Evolutionary conservation across 2,888 invertebrate genomes (phyloP), one percentile per base, ranked within the genome.

Genomic region (Dichetophora obliterata): DNA sequence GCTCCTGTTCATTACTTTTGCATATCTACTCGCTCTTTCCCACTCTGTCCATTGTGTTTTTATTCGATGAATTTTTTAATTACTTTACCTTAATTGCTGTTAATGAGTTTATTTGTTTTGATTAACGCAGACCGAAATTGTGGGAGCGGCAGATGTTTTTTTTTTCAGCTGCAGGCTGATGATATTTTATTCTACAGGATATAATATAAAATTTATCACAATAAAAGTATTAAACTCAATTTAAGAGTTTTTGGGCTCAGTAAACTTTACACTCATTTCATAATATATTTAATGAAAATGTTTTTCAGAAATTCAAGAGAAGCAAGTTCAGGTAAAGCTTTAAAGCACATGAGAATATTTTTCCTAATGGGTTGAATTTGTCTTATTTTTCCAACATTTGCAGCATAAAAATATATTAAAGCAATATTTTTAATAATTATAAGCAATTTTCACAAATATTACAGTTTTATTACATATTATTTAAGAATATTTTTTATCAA

Each of bases 31-130:
- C 59, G 24, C 14, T 27, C 59, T 11, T 2, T 59, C 59, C 2
- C 59, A 11, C 27, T 11, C 59, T 59, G 24, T 59, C 11, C 27
- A 27, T 24, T 59, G 5, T 59, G 19, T 65, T 34, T 37, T 6
- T 37, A 31, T 31, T 5, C 43, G 19, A 65, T 65, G 22, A 43
- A 43, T 65, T 65, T 37, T 37, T 65, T n/a, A 65, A 65, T 34
- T 65, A 37, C 19, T 37, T 34, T 19, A 22, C 19, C 31, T 65
- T 65, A 65, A 65, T 65, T 65, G 31, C 19, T 37, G 65, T 19
- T 65, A 37, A 37, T 65, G 43, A 37, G 65, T 37, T 65, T 63
- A 34, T 63, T 34, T 63, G 63, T 31, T n/a, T 34, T 65, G n/a
- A 22, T 19, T 34, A n/a, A 19, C 0, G 19, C 16, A n/a, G 16